Base-by-base conservation (phyloP, 2,797 vertebrate species). In the Diplodus sargus region DNA sequence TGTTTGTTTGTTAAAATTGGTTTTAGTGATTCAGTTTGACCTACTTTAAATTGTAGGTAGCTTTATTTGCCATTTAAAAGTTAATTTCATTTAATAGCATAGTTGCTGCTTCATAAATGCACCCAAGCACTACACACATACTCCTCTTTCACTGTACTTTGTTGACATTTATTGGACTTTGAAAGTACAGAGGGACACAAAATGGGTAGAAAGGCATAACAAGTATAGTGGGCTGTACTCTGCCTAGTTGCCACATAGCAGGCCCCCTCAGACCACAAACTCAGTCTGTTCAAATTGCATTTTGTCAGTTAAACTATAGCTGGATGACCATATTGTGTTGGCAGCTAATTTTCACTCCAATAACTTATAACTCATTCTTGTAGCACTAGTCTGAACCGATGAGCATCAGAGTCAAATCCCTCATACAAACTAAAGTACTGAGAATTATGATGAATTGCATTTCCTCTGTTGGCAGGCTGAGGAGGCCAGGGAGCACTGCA, bases 401-500 rank as follows among this genome's bases (percentile, higher is more conserved):
- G 57, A 61, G 47, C 30, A 22, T 62, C 45, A 12, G 34, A 22
- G 48, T n/a, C 10, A 11, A 51, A 60, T 30, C 20, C 28, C 15
- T 61, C 45, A 4, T 22, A n/a, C 51, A 9, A 30, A 48, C 11
- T 22, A 30, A 6, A 9, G 6, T 51, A 15, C 8, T 54, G 14
- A 53, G 53, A 30, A n/a, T 43, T 8, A 20, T 63, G 56, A 58
- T 61, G 7, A 51, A 12, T 47, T n/a, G 0, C 59, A 3, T 80
- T 30, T n/a, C 16, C 22, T 78, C 15, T 76, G 45, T 79, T 42
- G 5, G 22, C 72, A 99, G 98, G 97, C 97, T 3, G 97, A 97
- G 87, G 98, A 99, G 90, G 97, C 97, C 77, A 96, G 88, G 76
- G 97, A 98, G 58, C 95, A 97, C 89, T 97, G 96, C 89, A 97